Conservation (phyloP, 2,888 invertebrate genomes). For the Dugesia japonica region DNA sequence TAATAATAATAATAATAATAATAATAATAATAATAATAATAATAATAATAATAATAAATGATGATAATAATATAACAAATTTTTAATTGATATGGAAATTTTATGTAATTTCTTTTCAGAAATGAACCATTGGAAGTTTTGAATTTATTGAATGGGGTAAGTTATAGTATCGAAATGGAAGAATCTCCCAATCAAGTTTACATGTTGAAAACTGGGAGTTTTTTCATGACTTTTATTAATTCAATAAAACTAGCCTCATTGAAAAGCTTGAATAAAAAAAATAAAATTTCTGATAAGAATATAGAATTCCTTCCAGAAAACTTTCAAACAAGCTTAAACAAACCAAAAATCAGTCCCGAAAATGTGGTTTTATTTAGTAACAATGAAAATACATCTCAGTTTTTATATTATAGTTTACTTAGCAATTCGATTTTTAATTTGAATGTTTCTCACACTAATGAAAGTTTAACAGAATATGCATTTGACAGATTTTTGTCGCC, state of each 20-base stretch:
- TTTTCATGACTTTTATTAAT: background rate
- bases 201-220: background rate
- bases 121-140: background rate
- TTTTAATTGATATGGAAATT: too few relatives aligned
- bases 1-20: background rate
- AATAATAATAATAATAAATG: background rate
- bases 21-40: background rate
- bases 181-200: background rate
- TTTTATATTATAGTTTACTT: constrained; percentile 28
- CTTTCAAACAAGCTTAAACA: background rate
- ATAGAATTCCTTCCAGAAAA: background rate
- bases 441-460: constrained; percentile 29
- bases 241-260: background rate
- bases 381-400: constrained; percentile 24
- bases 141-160: background rate
- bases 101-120: background rate
- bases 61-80: too few relatives aligned
- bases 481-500: constrained; percentile 28
- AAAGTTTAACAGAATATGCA: constrained; percentile 25
- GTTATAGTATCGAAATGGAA: background rate
- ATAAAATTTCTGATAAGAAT: background rate
- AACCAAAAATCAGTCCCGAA: background rate
- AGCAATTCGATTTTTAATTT: constrained; percentile 22
- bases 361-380: constrained; percentile 30
- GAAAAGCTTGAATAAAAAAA: background rate